Base-by-base conservation (phyloP, 2,888 invertebrate species). In the Mimumesa dahlbomi region DNA sequence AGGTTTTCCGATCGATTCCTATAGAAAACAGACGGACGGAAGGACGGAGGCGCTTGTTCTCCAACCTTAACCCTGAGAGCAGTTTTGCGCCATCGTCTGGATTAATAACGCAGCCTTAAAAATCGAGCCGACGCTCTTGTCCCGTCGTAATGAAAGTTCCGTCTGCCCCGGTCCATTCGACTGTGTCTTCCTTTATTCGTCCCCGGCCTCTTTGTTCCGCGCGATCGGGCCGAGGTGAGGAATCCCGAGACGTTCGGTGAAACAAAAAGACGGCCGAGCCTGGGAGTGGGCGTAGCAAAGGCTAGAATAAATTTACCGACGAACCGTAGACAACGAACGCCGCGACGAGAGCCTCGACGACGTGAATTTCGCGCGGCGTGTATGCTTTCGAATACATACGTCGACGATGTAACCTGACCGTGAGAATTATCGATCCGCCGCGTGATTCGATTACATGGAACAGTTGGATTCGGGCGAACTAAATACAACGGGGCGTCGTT, bases 161-260 rank as follows among this genome's bases (percentile, higher is more conserved):
- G 68, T 61, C 61, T 31, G 53, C 29, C 19, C 52, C 31, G 40
- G 34, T 21, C 25, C 29, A 25, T 19, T 40, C 34, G 29, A 1
- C 9, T 18, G 38, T 18, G 9, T 48, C 38, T 21, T 16, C 25
- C 11, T 59, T 29, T 48, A 14, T 46, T 3, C 43, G 16, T 53
- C 18, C 16, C 40, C 16, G 49, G 14, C 7, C 14, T 21, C 34
- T 48, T 11, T 14, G 18, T 34, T 46, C 14, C 13, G 43, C 16
- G 38, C 65, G 63, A 72, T 63, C 58, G 19, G n/a, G 52, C 11
- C 75, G 75, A 63, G 70, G 57, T 52, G 63, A 75, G 61, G 69
- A 64, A 59, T 64, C 59, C 58, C 40, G 73, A 48, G 59, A 68
- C 46, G 53, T 46, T 59, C 42, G 43, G 57, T 29, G 67, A 50